Evolutionary conservation across 92 coral and sea anemone genomes (phyloP).

Genomic region (Siderastrea siderea): DNA sequence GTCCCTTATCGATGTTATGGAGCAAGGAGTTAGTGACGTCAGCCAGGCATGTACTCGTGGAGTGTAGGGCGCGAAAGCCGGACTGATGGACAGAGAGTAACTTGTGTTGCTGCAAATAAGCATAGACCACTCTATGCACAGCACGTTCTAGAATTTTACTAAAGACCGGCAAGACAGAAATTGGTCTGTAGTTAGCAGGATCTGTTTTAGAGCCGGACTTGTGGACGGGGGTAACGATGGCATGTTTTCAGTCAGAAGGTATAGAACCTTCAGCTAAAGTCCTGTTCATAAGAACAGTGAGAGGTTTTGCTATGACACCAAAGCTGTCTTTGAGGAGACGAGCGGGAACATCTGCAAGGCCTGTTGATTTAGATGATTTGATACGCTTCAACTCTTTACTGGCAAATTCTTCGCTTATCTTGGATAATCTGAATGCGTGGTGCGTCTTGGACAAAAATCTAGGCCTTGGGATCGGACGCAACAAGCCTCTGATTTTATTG

Average conservation of each 20-base stretch:
- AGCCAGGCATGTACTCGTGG: conserved; percentile 62
- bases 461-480: too few relatives aligned
- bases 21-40: conserved; percentile 65
- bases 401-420: background rate
- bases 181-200: conserved; percentile 12
- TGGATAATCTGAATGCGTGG: background rate
- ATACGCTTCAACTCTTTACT: background rate
- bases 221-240: conserved; percentile 20
- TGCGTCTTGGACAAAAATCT: too few relatives aligned
- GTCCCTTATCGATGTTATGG: conserved; percentile 45
- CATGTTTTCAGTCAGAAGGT: conserved; percentile 51
- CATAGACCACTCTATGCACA: conserved; percentile 51
- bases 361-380: background rate
- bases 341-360: background rate
- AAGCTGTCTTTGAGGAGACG: conserved; percentile 40
- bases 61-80: conserved; percentile 63
- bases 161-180: conserved; percentile 27
- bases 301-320: conserved; percentile 13
- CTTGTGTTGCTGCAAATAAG: conserved; percentile 38
- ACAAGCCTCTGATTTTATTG: too few relatives aligned
- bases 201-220: background rate
- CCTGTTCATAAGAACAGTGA: conserved; percentile 40
- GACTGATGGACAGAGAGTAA: conserved; percentile 48
- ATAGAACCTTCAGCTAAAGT: conserved; percentile 29
- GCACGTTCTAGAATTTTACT: conserved; percentile 59